phyloP scores from a whole-genome alignment of 2,113 vertebrate species.

The Trematomus loennbergii region DNA sequence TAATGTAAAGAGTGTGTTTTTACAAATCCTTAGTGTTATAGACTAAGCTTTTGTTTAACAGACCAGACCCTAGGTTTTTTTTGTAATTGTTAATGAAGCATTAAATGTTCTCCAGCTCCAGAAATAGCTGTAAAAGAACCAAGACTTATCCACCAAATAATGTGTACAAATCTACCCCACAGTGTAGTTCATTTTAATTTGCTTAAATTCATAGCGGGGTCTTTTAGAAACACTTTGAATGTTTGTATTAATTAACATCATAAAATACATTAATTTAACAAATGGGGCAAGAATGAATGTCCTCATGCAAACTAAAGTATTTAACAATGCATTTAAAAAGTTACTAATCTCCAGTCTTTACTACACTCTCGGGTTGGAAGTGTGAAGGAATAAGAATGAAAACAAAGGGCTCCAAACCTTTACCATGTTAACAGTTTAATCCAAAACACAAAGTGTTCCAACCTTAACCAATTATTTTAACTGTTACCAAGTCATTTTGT shows the following conservation, averaged over 20 bases:
- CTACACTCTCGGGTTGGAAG: neutral
- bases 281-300: neutral
- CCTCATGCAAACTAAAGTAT: neutral
- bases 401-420: neutral
- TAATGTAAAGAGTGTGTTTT: neutral
- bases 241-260: constrained; percentile 14
- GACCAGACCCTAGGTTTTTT: neutral
- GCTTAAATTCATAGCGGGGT: constrained; percentile 12
- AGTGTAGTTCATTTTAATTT: constrained; percentile 10
- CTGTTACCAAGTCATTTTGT: too few relatives aligned
- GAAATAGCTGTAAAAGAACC: constrained; percentile 7
- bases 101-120: neutral
- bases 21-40: neutral
- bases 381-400: neutral
- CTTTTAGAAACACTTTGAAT: constrained; percentile 32
- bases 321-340: neutral
- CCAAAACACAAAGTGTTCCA: neutral
- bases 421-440: neutral
- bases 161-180: neutral
- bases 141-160: neutral
- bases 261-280: constrained; percentile 12
- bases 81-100: neutral
- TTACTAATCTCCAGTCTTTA: neutral
- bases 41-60: neutral
- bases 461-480: neutral